Percentiles rank a stretch among this genome's conserved stretches.
Conservation (phyloP, 2,888 invertebrate species). For the Cheilosia variabilis region DNA sequence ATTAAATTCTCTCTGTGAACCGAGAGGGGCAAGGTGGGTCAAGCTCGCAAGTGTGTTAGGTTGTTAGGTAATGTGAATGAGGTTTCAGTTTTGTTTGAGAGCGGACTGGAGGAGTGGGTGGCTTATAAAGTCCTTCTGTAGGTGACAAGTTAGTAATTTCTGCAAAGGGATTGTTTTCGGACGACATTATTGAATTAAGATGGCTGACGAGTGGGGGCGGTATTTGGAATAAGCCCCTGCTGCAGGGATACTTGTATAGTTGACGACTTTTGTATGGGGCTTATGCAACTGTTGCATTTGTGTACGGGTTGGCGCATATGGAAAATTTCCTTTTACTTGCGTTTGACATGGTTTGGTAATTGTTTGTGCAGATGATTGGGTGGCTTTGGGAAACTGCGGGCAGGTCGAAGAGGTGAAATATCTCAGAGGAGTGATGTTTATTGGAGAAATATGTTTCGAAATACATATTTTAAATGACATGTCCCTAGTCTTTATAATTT, state of each 20-base stretch:
- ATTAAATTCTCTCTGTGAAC: slow-evolving; percentile 27
- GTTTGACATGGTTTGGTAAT: not conserved
- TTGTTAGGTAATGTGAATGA: slow-evolving; percentile 29
- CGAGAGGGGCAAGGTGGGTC: not conserved
- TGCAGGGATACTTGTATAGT: not conserved
- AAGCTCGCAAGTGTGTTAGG: slow-evolving; percentile 25
- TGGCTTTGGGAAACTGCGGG: no score
- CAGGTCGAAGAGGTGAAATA: no score
- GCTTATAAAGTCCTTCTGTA: slow-evolving; percentile 40
- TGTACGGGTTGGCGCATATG: no score
- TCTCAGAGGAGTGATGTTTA: no score
- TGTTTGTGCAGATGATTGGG: no score
- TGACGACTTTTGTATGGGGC: not conserved
- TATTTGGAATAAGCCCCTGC: not conserved
- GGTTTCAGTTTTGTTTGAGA: slow-evolving; percentile 10
- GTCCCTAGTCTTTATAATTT: no score
- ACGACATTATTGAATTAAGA: slow-evolving; percentile 3
- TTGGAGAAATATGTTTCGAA: no score
- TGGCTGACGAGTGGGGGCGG: not conserved
- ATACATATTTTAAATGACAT: no score
- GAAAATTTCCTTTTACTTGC: not conserved
- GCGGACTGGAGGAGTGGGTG: not conserved
- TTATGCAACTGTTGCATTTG: slow-evolving; percentile 1
- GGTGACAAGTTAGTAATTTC: slow-evolving; percentile 58
- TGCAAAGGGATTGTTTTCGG: not conserved